A percentile compares a stretch with the other conserved stretches of the same genome.
Conservation (phyloP, 2,113 vertebrate genomes). For the Centropristis striata region DNA sequence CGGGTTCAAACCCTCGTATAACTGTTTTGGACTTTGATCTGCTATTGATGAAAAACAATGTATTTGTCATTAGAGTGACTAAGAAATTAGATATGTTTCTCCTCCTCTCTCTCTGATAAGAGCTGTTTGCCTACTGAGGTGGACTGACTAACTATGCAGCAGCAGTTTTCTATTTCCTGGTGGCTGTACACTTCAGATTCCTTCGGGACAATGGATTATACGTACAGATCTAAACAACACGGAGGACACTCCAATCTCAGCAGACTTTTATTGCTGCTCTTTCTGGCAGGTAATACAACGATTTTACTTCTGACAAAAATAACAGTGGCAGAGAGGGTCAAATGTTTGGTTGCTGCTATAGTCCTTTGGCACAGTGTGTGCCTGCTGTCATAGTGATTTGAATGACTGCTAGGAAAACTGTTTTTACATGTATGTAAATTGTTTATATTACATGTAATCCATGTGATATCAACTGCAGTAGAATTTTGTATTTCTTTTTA, state of each 20-base stretch:
- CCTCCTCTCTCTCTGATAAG: slow-evolving; percentile 39
- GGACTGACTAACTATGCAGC: background rate
- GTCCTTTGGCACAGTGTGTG: background rate
- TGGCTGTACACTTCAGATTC: background rate
- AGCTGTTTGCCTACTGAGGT: slow-evolving; percentile 19
- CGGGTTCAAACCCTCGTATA: background rate
- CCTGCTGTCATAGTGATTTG: background rate
- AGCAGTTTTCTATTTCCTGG: slow-evolving; percentile 12
- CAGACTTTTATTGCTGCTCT: slow-evolving; percentile 36
- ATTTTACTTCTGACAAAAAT: background rate
- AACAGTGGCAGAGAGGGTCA: background rate
- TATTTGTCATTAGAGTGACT: slow-evolving; percentile 25
- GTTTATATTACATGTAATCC: background rate
- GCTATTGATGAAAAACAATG: background rate
- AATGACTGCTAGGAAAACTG: background rate
- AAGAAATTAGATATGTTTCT: slow-evolving; percentile 9
- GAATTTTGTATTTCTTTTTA: background rate
- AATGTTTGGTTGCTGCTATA: background rate
- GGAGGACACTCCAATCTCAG: slow-evolving; percentile 4
- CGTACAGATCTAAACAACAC: background rate
- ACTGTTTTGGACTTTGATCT: background rate
- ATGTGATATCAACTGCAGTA: background rate
- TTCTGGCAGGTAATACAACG: slow-evolving; percentile 55
- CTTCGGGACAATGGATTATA: slow-evolving; percentile 47
- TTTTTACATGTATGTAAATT: background rate